phyloP scores from a whole-genome alignment of 2,797 vertebrate species.

The Sardinella longiceps region DNA sequence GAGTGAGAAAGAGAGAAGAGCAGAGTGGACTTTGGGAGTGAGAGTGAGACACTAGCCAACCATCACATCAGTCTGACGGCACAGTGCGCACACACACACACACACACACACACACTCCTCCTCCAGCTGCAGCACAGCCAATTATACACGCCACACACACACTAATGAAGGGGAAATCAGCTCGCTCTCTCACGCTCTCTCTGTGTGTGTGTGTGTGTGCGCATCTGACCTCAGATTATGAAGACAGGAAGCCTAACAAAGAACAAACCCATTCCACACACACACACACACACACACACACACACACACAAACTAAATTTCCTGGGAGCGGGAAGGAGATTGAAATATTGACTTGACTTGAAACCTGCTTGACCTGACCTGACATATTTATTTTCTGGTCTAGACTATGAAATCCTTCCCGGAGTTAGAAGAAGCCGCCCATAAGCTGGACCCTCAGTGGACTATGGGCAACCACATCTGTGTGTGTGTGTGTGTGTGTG shows the following conservation, averaged over 20 bases:
- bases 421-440: not conserved
- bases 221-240: not conserved
- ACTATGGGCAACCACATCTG: not conserved
- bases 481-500: conserved; percentile 15
- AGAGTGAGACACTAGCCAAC: conserved; percentile 23
- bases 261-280: not conserved
- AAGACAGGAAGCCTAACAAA: not conserved
- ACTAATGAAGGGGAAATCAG: not conserved
- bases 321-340: not conserved
- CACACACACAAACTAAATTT: not conserved
- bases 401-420: not conserved
- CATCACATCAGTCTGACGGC: conserved; percentile 31
- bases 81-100: too few species aligned
- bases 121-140: not conserved
- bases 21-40: not conserved
- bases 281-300: not conserved
- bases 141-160: not conserved
- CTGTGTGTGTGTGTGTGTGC: not conserved
- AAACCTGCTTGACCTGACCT: too few species aligned
- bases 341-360: too few species aligned
- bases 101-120: too few species aligned
- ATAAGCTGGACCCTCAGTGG: not conserved
- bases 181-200: not conserved
- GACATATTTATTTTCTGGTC: not conserved
- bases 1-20: conserved; percentile 9